phyloP scores from a whole-genome alignment of 2,888 invertebrate species.

The Nesidiocoris tenuis region DNA sequence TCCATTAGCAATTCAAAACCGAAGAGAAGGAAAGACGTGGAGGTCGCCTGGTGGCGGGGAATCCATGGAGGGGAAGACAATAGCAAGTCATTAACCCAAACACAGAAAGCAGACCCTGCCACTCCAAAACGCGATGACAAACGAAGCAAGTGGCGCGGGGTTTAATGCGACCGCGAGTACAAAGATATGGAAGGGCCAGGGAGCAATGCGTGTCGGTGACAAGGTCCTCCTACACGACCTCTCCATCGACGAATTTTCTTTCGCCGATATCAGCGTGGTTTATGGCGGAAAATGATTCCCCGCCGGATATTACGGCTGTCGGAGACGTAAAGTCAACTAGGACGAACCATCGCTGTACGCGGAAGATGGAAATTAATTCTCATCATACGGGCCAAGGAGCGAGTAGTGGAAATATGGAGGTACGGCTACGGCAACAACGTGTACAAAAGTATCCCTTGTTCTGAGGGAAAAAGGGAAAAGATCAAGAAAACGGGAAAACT shows the following conservation, averaged over 20 bases:
- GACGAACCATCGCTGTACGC: too few species aligned
- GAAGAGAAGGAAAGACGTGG: not conserved
- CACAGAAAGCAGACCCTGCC: conserved; percentile 17
- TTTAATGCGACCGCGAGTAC: conserved; percentile 10
- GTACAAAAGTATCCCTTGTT: too few species aligned
- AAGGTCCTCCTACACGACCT: not conserved
- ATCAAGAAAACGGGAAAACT: too few species aligned
- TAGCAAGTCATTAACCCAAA: conserved; percentile 41
- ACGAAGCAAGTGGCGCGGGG: conserved; percentile 14
- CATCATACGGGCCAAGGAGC: too few species aligned
- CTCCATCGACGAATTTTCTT: not conserved
- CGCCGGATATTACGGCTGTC: too few species aligned
- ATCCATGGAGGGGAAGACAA: conserved; percentile 23
- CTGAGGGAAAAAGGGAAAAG: too few species aligned
- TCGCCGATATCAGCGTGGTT: not conserved
- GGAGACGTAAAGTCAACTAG: too few species aligned
- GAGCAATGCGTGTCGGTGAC: conserved; percentile 28
- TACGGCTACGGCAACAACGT: too few species aligned
- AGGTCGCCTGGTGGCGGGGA: not conserved
- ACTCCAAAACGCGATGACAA: conserved; percentile 35
- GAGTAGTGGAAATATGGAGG: too few species aligned
- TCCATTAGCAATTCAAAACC: conserved; percentile 41
- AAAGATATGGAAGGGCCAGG: not conserved
- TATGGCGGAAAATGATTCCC: not conserved
- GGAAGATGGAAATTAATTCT: too few species aligned